Conservation (phyloP, 1,140 invertebrate genomes). For the Formica exsecta region DNA sequence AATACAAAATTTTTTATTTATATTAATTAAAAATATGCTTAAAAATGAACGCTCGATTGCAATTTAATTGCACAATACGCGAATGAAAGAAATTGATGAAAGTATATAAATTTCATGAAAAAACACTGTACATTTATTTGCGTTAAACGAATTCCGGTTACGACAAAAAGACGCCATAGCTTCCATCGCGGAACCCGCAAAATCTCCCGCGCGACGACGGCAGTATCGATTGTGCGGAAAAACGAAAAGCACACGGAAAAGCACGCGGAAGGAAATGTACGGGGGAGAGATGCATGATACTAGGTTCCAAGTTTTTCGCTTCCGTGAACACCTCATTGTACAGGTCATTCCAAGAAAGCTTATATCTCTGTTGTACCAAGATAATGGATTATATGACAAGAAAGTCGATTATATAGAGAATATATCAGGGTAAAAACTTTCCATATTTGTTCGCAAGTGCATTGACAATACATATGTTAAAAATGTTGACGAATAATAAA, state of each 20-base stretch:
- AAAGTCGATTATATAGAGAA: slow-evolving; percentile 14
- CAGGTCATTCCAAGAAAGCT: slow-evolving; percentile 10
- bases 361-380: neutral
- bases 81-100: neutral
- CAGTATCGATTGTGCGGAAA: slow-evolving; percentile 51
- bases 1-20: neutral
- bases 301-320: slow-evolving; percentile 40
- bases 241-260: slow-evolving; percentile 38
- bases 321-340: slow-evolving; percentile 22
- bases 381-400: slow-evolving; percentile 55
- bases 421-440: slow-evolving; percentile 18
- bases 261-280: neutral
- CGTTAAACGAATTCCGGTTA: slow-evolving; percentile 35
- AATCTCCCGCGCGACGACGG: neutral
- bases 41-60: neutral
- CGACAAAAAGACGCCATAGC: slow-evolving; percentile 10
- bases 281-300: slow-evolving; percentile 11
- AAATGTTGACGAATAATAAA: neutral
- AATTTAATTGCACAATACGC: neutral
- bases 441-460: neutral
- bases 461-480: neutral
- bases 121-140: slow-evolving; percentile 15
- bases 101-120: neutral
- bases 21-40: slow-evolving; percentile 10
- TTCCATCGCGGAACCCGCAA: slow-evolving; percentile 1